Evolutionary conservation across 2,888 invertebrate genomes (phyloP).

Genomic region (Drosophila dives): DNA sequence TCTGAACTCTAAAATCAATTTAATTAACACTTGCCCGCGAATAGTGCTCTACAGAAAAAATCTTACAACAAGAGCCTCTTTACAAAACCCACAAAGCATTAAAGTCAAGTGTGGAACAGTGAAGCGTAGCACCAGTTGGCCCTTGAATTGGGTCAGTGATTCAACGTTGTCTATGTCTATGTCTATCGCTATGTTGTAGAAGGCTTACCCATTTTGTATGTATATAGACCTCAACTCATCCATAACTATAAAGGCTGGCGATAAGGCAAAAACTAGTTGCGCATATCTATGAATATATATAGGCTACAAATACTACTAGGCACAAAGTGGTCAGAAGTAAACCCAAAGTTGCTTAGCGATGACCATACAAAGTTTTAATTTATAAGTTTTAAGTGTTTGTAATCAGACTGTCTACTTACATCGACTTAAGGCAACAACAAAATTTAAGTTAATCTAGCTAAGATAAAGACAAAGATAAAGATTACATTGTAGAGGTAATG

Average conservation of each 20-base stretch:
- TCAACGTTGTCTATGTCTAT: constrained; percentile 36
- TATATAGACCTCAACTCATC: not conserved
- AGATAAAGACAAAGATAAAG: not conserved
- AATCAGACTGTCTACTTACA: constrained; percentile 11
- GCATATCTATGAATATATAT: constrained; percentile 32
- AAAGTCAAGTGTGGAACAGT: constrained; percentile 47
- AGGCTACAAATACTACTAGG: not conserved
- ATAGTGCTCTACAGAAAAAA: constrained; percentile 40
- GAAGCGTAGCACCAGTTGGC: constrained; percentile 39
- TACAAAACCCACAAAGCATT: constrained; percentile 25
- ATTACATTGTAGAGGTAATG: not conserved
- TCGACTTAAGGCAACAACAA: not conserved
- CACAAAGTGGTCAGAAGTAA: constrained; percentile 28
- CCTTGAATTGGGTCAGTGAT: constrained; percentile 61
- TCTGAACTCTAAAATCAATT: constrained; percentile 60
- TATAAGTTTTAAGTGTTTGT: constrained; percentile 7
- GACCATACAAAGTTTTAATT: constrained; percentile 4
- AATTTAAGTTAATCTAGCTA: not conserved
- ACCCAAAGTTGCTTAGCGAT: constrained; percentile 14
- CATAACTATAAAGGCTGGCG: constrained; percentile 50
- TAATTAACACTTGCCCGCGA: constrained; percentile 71
- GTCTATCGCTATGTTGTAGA: constrained; percentile 1
- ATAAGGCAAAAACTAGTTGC: constrained; percentile 51
- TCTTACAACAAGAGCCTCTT: constrained; percentile 43
- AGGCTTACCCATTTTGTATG: constrained; percentile 14